phyloP scores from a whole-genome alignment of 2,113 vertebrate species.

The Channa argus region DNA sequence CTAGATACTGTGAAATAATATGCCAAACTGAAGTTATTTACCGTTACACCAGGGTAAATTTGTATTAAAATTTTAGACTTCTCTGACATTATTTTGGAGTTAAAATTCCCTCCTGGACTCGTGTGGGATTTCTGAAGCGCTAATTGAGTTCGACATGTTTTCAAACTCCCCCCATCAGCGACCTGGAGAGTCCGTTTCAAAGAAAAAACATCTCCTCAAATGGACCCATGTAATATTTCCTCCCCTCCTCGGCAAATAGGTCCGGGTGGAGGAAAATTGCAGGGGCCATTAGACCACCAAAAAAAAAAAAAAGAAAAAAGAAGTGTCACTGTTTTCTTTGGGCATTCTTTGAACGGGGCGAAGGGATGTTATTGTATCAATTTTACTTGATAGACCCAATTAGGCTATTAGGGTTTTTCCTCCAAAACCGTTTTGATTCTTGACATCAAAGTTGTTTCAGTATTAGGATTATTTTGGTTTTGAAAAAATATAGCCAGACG shows the following conservation, averaged over 20 bases:
- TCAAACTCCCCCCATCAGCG: constrained; percentile 71
- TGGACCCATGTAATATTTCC: constrained; percentile 73
- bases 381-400: constrained; percentile 73
- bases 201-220: constrained; percentile 73
- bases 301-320: constrained; percentile 34
- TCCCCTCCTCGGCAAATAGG: constrained; percentile 63
- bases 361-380: constrained; percentile 81
- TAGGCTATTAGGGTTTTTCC: constrained; percentile 63
- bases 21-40: no score
- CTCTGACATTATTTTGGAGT: no score
- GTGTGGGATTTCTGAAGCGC: constrained; percentile 43
- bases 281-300: constrained; percentile 67
- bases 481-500: constrained; percentile 17
- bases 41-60: no score
- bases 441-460: constrained; percentile 64
- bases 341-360: constrained; percentile 62
- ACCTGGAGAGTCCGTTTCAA: constrained; percentile 70
- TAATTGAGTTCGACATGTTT: constrained; percentile 79
- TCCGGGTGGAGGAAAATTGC: constrained; percentile 73
- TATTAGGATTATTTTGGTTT: constrained; percentile 32
- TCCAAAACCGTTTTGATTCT: constrained; percentile 59
- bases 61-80: no score
- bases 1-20: no score
- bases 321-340: constrained; percentile 72
- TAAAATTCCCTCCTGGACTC: not conserved